These are phyloP conservation scores for Montipora cactus DNA, from an alignment of 64 coral and sea anemone species.

Conservation along the genomic window DNA sequence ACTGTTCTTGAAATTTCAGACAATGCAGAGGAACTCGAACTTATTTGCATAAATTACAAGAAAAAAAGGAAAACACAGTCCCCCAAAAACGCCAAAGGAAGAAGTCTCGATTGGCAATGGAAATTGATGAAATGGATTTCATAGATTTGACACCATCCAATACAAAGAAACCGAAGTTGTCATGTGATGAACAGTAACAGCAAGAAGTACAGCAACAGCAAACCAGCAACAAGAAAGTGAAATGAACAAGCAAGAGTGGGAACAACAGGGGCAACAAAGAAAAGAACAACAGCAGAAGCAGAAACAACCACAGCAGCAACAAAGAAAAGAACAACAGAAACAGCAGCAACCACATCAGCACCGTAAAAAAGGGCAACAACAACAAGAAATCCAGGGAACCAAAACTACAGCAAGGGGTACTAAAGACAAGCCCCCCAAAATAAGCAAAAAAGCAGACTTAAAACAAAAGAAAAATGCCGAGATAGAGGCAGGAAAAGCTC, in stretches of 20 bases:
- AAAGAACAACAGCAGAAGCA: not conserved
- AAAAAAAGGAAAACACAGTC: not conserved
- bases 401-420: not conserved
- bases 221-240: not conserved
- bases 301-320: not conserved
- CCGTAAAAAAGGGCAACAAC: not conserved
- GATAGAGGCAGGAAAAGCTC: conserved; percentile 31
- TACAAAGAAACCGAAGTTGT: not conserved
- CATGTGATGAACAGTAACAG: not conserved
- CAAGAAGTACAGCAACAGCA: not conserved
- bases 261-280: not conserved
- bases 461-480: conserved; percentile 37
- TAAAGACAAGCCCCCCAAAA: not conserved
- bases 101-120: conserved; percentile 16
- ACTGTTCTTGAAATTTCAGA: conserved; percentile 4
- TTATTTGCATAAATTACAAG: conserved; percentile 6
- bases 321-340: conserved; percentile 17
- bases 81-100: not conserved
- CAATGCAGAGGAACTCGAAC: conserved; percentile 30
- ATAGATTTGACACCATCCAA: not conserved
- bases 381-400: not conserved
- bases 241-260: not conserved
- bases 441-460: not conserved
- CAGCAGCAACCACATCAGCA: not conserved
- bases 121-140: conserved; percentile 44